phyloP scores from a whole-genome alignment of 2,888 invertebrate species.

The Melieria omissa region DNA sequence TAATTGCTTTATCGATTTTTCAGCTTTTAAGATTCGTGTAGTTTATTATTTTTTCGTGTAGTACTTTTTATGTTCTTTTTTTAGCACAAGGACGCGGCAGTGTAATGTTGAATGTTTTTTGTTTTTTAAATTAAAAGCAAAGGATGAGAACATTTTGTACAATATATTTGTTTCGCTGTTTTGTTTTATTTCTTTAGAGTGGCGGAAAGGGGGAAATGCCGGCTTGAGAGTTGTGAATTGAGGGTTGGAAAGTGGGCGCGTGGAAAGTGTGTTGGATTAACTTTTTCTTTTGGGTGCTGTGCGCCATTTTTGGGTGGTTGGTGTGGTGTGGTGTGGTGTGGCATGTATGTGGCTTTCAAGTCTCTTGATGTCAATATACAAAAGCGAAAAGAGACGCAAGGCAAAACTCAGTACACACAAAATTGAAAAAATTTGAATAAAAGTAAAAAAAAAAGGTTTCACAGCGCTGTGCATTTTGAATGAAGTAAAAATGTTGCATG shows the following conservation, averaged over 20 bases:
- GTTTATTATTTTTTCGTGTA: conserved; percentile 3
- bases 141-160: background rate
- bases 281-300: too few relatives aligned
- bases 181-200: background rate
- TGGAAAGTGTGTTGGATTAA: background rate
- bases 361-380: background rate
- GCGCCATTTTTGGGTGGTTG: too few relatives aligned
- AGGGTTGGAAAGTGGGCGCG: conserved; percentile 14
- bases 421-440: too few relatives aligned
- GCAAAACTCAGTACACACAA: too few relatives aligned
- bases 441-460: too few relatives aligned
- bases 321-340: too few relatives aligned
- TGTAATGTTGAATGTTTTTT: background rate
- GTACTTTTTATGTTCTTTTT: conserved; percentile 30
- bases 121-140: conserved; percentile 8
- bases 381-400: background rate
- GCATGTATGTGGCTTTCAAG: too few relatives aligned
- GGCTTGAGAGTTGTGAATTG: conserved; percentile 14
- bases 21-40: conserved; percentile 29
- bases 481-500: too few relatives aligned
- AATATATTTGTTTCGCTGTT: background rate
- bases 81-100: conserved; percentile 42
- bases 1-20: conserved; percentile 59
- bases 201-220: conserved; percentile 30
- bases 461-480: too few relatives aligned